Percentiles rank a stretch among this genome's conserved stretches.
Conservation (phyloP, 2,113 vertebrate species). For the Telmatochromis sp. region DNA sequence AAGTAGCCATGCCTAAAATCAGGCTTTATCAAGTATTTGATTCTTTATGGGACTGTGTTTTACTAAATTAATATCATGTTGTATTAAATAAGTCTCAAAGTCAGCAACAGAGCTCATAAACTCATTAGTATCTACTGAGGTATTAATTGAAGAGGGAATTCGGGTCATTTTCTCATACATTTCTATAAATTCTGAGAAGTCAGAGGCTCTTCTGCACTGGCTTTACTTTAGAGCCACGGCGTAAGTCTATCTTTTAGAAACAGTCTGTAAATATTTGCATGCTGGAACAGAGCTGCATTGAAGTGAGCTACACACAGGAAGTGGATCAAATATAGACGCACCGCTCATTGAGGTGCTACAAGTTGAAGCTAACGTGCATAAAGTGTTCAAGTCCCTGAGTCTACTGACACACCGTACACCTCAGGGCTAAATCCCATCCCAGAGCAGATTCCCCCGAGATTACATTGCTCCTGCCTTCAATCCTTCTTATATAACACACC, state of each 20-base stretch:
- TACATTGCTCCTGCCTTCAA: conserved; percentile 23
- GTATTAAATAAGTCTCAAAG: background rate
- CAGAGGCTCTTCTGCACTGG: background rate
- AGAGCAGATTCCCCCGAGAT: conserved; percentile 43
- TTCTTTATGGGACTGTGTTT: background rate
- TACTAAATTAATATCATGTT: background rate
- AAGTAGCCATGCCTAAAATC: background rate
- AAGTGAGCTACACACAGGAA: background rate
- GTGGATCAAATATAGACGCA: background rate
- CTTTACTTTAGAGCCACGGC: background rate
- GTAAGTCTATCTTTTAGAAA: background rate
- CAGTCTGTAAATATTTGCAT: background rate
- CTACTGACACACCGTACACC: background rate
- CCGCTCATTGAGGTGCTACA: background rate
- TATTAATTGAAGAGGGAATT: background rate
- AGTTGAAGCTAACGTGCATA: background rate
- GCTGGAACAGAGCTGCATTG: background rate
- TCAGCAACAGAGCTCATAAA: background rate
- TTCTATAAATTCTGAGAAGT: background rate
- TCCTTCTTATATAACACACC: conserved; percentile 50
- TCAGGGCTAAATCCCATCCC: conserved; percentile 26
- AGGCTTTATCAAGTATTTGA: background rate
- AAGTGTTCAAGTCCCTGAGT: background rate
- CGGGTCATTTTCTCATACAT: background rate
- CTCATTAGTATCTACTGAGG: background rate